A percentile compares a stretch with the other conserved stretches of the same genome.
Conservation (phyloP, 2,113 vertebrate genomes). For the Hippocampus comes region DNA sequence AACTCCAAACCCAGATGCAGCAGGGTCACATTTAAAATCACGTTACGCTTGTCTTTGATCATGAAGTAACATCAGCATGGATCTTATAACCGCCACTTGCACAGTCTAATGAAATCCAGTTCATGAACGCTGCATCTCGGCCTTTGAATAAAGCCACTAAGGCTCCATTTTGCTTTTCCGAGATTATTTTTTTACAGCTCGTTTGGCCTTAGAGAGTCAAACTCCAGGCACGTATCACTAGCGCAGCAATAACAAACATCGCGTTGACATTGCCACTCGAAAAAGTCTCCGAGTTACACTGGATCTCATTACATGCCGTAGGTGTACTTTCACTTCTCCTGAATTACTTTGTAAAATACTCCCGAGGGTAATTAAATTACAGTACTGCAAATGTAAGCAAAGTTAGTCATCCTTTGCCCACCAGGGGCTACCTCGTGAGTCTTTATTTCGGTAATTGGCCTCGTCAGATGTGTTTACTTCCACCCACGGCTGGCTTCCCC, state of each 20-base stretch:
- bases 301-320: neutral
- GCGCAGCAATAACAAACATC: neutral
- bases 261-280: neutral
- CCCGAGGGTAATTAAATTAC: neutral
- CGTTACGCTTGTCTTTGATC: neutral
- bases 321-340: neutral
- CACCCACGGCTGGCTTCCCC: conserved; percentile 8
- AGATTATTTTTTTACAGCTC: neutral
- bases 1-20: neutral
- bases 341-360: conserved; percentile 1
- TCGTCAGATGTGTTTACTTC: conserved; percentile 21
- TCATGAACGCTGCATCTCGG: neutral
- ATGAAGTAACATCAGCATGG: neutral
- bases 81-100: neutral
- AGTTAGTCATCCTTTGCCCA: neutral
- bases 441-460: conserved; percentile 18
- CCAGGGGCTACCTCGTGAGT: conserved; percentile 18
- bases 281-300: neutral
- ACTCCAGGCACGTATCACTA: neutral
- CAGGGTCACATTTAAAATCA: neutral
- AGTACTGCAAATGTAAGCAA: conserved; percentile 5
- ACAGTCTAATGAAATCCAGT: neutral
- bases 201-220: neutral
- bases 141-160: neutral
- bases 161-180: neutral